Percentiles rank a stretch among this genome's conserved stretches.
These are phyloP conservation scores for Montipora cactus DNA, from an alignment of 64 coral and sea anemone genomes.

Conservation along the genomic window DNA sequence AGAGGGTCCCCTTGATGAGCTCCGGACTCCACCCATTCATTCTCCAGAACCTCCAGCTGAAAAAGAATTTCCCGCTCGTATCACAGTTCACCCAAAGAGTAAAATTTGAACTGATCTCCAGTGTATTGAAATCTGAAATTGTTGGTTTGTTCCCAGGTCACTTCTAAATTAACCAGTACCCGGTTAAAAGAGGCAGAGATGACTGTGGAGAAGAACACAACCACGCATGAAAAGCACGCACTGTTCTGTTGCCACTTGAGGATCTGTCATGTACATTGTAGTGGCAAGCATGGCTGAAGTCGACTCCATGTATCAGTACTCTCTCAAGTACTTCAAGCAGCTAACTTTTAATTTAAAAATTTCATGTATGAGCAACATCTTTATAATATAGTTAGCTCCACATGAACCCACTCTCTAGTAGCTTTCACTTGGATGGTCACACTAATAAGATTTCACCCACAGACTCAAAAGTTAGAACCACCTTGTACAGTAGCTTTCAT, in stretches of 20 bases:
- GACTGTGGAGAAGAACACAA: conserved; percentile 91
- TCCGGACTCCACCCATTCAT: no score
- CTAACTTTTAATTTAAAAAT: neutral
- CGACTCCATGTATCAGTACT: conserved; percentile 97
- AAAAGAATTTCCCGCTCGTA: no score
- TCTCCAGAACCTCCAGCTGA: no score
- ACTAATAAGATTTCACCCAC: neutral
- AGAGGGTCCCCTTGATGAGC: no score
- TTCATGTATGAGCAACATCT: neutral
- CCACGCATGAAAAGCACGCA: conserved; percentile 94
- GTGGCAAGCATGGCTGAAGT: conserved; percentile 98
- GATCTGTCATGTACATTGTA: conserved; percentile 99
- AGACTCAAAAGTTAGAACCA: neutral
- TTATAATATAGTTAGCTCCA: neutral
- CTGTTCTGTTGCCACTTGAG: conserved; percentile 91
- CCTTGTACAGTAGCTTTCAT: neutral
- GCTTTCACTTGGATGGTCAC: neutral
- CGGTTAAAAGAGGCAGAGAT: conserved; percentile 96
- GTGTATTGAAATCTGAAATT: no score
- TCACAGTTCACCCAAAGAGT: no score
- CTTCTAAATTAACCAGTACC: conserved; percentile 90
- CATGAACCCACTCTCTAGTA: neutral
- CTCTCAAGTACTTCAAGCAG: conserved; percentile 96
- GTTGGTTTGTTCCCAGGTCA: conserved; percentile 66
- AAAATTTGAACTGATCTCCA: no score